Evolutionary conservation across 53 echinoderm and acorn worm species (phyloP), one percentile per base, ranked within the genome.

Genomic region (Patiria pectinifera): DNA sequence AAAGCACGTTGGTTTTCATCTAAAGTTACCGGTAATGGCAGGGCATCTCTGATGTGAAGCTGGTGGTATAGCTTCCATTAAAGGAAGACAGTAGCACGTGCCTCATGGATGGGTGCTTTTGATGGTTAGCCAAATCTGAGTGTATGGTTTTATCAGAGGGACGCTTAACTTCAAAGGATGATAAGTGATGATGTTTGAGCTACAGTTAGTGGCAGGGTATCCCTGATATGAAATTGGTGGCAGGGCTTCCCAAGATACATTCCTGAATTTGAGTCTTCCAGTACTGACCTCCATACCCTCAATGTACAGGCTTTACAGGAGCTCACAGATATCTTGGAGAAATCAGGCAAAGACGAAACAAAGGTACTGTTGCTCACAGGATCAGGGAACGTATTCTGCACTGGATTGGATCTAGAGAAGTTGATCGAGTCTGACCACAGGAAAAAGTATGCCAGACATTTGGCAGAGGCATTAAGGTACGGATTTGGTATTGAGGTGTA

Each of bases 371-470:
- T 99, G 60, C 85, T 99, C 69, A 94, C 96, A 63, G 99, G 99
- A 10, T 97, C 99, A 46, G 99, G 99, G 23, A 99, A 95, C 71
- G 92, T 97, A 24, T 99, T 99, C 94, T 99, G 99, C 87, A 96
- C 97, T 59, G 99, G 99, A 6, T n/a, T 99, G 44, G 99, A 99
- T 87, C 95, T 99, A 14, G 70, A 94, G 84, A 93, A 83, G 62
- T 86, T 96, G 11, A 82, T 95, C 1, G 62, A 89, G 13, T 85
- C 94, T 25, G 97, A 99, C 21, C 96, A 94, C 62, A 91, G 96
- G 58, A 95, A 91, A 66, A 95, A 93, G 89, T 82, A 95, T 15
- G 93, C 96, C 66, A 95, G 89, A 66, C 82, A 94, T n/a, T 76
- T 99, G 82, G 95, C 97, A 53, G 93, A 97, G 76, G 97, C 97